Evolutionary conservation across 1,140 invertebrate species (phyloP), one percentile per base, ranked within the genome.

Genomic region (Thaumatotibia leucotreta): DNA sequence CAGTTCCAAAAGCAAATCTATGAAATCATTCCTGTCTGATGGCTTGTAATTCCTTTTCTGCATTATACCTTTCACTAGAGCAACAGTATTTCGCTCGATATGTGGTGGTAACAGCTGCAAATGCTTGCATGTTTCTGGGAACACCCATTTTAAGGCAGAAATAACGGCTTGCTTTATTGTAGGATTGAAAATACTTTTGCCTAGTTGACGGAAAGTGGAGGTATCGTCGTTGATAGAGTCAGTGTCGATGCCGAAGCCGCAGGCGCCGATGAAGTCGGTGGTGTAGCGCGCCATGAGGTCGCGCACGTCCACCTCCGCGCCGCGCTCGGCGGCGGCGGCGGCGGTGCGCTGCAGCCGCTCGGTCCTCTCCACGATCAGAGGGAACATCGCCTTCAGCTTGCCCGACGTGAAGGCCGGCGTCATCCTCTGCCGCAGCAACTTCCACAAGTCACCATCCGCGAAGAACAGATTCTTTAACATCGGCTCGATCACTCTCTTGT

Each of bases 351-450:
- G 91, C 17, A 76, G 74, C 31, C 50, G 71, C 61, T 84, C 62
- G 0, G 70, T 75, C 54, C 79, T 74, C 17, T 77, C 79, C 8
- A 75, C 70, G 1, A 88, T 80, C 0, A 79, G 67, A 1, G 76
- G 69, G 39, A 92, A 92, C 89, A 93, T 92, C 0, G 73, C 67
- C 67, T 92, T 93, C 8, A 93, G 76, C 73, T 93, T 93, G 4
- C 84, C 86, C 0, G 90, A 86, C 0, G 91, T 91, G 68, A 94
- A 93, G 2, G 91, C 90, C 1, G 93, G 92, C 0, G 87, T 91
- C 2, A 94, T 66, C 67, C 92, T 92, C 3, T 84, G 70, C n/a
- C 93, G 73, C 2, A 93, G 64, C 11, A 80, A 70, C 63, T 84
- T 91, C 93, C 93, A 94, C 66, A 86, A 79, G 10, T 88, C 75